Conservation (phyloP, 2,797 vertebrate genomes). For the Psittacula echo region DNA sequence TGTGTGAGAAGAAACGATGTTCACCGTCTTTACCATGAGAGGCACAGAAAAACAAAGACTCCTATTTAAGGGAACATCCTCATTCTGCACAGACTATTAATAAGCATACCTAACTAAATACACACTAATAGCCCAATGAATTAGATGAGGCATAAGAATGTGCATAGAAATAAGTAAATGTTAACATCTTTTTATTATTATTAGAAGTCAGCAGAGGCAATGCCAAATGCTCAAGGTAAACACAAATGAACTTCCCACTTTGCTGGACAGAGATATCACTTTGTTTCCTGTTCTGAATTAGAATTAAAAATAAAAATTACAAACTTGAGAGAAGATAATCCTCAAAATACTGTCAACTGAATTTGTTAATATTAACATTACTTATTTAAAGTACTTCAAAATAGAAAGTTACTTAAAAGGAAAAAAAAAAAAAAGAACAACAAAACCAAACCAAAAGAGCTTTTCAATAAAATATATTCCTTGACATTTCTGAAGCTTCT, state of each 20-base stretch:
- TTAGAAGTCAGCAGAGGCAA: background rate
- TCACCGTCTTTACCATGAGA: background rate
- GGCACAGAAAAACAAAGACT: background rate
- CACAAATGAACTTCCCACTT: background rate
- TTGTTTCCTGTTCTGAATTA: background rate
- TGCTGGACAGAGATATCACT: background rate
- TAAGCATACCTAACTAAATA: background rate
- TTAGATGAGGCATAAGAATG: background rate
- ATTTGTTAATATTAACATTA: background rate
- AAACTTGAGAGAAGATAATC: background rate
- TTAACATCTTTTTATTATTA: background rate
- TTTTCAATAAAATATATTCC: background rate
- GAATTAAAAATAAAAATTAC: background rate
- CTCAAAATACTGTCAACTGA: background rate
- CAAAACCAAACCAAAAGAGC: background rate
- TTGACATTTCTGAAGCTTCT: background rate
- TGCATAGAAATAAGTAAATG: background rate
- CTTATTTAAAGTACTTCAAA: background rate
- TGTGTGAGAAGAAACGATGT: background rate
- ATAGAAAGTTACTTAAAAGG: background rate
- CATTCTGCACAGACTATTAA: background rate
- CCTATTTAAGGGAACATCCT: background rate
- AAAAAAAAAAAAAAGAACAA: background rate
- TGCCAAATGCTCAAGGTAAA: background rate
- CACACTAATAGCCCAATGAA: background rate